These are phyloP conservation scores for Drosophila paracracens DNA, from an alignment of 2,888 invertebrate species.

Conservation along the genomic window DNA sequence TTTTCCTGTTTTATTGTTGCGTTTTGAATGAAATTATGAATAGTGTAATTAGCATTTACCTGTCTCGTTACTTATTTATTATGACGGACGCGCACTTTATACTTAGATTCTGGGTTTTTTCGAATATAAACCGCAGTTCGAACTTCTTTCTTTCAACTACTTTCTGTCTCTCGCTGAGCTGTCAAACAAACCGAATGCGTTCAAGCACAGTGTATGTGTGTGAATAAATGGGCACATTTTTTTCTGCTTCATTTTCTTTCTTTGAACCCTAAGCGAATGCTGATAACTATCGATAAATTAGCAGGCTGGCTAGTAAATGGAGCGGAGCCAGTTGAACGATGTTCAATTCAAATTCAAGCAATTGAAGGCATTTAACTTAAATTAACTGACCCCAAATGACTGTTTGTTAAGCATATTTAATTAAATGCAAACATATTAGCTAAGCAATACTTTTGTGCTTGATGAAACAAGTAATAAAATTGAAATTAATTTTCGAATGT, in stretches of 20 bases:
- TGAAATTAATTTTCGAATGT: background rate
- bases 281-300: constrained; percentile 37
- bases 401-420: background rate
- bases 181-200: constrained; percentile 61
- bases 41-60: constrained; percentile 66
- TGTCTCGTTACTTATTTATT: constrained; percentile 53
- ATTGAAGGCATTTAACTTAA: background rate
- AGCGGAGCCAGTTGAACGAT: background rate
- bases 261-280: constrained; percentile 4
- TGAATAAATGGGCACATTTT: constrained; percentile 52
- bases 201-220: constrained; percentile 50
- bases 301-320: background rate
- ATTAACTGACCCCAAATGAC: background rate
- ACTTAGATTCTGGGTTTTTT: constrained; percentile 57
- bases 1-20: constrained; percentile 33
- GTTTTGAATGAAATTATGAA: constrained; percentile 44
- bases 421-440: background rate
- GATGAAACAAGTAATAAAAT: background rate
- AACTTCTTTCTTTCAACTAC: constrained; percentile 58
- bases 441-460: background rate
- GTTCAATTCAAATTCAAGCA: background rate
- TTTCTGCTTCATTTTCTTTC: constrained; percentile 31
- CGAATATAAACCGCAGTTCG: constrained; percentile 52
- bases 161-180: constrained; percentile 56
- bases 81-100: constrained; percentile 69